Base-by-base conservation (phyloP, 2,888 invertebrate species). In the Harpalus rubripes region DNA sequence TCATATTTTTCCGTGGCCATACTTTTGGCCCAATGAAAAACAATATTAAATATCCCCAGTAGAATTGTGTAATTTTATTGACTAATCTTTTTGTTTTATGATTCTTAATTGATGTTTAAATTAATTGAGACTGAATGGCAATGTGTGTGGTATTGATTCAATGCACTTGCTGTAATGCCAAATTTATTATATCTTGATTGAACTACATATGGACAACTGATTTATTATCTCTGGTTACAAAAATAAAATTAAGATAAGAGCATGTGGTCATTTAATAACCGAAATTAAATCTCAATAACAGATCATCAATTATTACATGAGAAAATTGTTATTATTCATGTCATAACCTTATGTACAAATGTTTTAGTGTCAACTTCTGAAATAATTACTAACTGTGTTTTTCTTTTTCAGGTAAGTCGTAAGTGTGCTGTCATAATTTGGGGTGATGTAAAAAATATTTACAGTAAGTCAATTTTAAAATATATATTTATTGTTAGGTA, bases 91-190 rank as follows among this genome's bases (percentile, higher is more conserved):
- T n/a, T 52, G 8, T 4, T 52, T 80, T 80, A 61, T 61, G 61
- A 16, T 59, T 16, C 61, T 39, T 80, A 80, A 80, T 80, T 80
- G 80, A 32, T 80, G 61, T 61, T 41, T 80, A 39, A 61, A 80
- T 80, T 80, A 61, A 80, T 80, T 12, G 56, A 61, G 18, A 61
- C 61, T 39, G 32, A 58, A 74, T 61, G 59, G 41, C 61, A 59
- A 15, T 61, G 59, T 41, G 80, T 80, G 80, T 80, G 80, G 59
- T 61, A n/a, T 39, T 72, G 26, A 6, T 32, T 68, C 15, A 59
- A 1, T 59, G 59, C 26, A 63, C 26, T 63, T 63, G 44, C 8
- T 52, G 63, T 63, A 18, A 63, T 22, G 16, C 63, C 63, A 63
- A 63, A 63, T 63, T 63, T 63, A 63, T 63, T 63, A 63, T 63